phyloP scores from a whole-genome alignment of 2,797 vertebrate species.

The Trichosurus vulpecula region DNA sequence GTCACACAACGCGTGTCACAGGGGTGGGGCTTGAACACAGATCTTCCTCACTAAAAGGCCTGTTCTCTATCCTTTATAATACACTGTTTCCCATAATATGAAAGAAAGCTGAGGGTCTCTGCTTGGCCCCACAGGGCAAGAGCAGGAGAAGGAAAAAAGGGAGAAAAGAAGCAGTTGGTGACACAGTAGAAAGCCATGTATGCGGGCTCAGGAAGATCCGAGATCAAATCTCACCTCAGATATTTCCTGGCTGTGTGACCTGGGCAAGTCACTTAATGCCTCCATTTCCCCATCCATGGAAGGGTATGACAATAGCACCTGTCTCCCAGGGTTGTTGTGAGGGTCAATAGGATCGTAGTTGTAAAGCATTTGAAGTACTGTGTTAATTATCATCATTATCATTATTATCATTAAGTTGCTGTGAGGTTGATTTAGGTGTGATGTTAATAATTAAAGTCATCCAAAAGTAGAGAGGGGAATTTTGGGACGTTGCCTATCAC shows the following conservation, averaged over 20 bases:
- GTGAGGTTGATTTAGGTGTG: background rate
- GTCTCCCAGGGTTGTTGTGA: background rate
- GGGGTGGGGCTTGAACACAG: background rate
- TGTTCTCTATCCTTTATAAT: background rate
- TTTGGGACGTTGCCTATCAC: background rate
- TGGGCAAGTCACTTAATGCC: background rate
- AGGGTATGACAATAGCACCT: background rate
- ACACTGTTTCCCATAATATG: background rate
- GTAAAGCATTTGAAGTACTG: background rate
- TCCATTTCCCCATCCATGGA: background rate
- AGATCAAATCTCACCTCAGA: background rate
- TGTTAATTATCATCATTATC: background rate
- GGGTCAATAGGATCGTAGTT: background rate
- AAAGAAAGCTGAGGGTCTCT: background rate
- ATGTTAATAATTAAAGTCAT: background rate
- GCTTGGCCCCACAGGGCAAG: background rate
- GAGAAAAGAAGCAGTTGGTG: background rate
- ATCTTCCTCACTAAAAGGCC: no score
- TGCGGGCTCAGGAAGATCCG: background rate
- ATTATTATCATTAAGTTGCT: background rate
- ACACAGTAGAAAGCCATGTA: background rate
- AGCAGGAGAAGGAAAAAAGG: no score
- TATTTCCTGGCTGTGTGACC: background rate
- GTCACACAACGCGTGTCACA: background rate
- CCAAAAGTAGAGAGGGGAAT: background rate